Evolutionary conservation across 2,888 invertebrate species (phyloP), one percentile per base, ranked within the genome.

Genomic region (Lasioglossum figueresi): DNA sequence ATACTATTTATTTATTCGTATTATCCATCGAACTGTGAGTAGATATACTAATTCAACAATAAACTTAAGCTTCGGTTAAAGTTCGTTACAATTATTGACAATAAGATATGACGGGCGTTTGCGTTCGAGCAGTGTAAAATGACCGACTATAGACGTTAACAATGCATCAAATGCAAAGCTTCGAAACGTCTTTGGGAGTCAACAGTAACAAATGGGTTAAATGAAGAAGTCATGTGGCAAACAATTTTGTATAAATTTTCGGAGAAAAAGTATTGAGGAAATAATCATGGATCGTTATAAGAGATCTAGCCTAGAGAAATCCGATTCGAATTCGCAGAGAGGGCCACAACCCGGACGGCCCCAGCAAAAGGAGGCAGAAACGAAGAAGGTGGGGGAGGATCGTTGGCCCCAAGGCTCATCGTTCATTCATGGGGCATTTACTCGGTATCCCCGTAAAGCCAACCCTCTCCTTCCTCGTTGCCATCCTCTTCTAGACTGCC

Each of bases 391-490:
- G 76, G 76, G 76, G 84, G 68, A 84, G 83, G 84, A 84, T 84
- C 84, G 88, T 88, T 85, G 87, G 88, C 93, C 92, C 92, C 92
- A 81, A 87, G 92, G 91, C 94, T 95, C 94, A 94, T 95, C 95
- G 94, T 94, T 95, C 94, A 95, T 95, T 94, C 95, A 95, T 94
- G 94, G 94, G 92, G 94, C 94, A 95, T 94, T 94, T 94, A 93
- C 94, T 93, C 93, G 92, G 92, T 91, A 93, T 93, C 93, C 94
- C 92, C 91, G 93, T 93, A 94, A 94, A 94, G 92, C 94, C 92
- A 88, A 91, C 88, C 89, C 85, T 86, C 89, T 88, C 88, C 87
- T 79, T 76, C 77, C 80, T 76, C 73, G 74, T 76, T 82, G 70
- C 37, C 70, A 40, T 70, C 70, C 40, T 81, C 77, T 70, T 80